Percentiles rank a stretch among this genome's conserved stretches.
These are phyloP conservation scores for Mastigias papua DNA, from an alignment of 30 jellyfish, hydroid and myxozoan genomes.

Conservation along the genomic window DNA sequence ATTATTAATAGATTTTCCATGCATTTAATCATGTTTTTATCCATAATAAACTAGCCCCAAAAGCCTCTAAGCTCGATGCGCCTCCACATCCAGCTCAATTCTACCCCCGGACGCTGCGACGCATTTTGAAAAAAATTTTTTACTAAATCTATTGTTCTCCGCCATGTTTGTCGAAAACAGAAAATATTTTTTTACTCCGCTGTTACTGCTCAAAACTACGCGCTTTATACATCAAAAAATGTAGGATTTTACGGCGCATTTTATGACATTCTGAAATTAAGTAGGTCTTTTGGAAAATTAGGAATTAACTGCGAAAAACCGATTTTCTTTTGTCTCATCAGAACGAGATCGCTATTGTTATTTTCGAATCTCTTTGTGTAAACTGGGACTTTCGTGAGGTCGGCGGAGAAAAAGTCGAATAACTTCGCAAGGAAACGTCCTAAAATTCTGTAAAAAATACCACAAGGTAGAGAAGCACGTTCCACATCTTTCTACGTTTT, in stretches of 20 bases:
- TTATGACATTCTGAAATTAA: neutral
- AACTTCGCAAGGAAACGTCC: neutral
- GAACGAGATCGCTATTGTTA: constrained; percentile 4
- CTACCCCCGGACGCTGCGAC: neutral
- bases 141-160: neutral
- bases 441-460: neutral
- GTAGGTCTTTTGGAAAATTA: neutral
- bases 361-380: constrained; percentile 22
- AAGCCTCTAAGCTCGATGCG: neutral
- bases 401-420: neutral
- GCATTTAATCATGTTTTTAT: too few species aligned
- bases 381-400: neutral
- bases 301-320: constrained; percentile 21
- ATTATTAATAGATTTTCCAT: too few species aligned
- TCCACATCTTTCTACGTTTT: neutral
- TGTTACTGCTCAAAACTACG: neutral
- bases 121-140: constrained; percentile 6
- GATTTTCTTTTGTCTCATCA: neutral
- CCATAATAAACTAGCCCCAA: neutral
- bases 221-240: constrained; percentile 1
- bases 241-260: neutral
- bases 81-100: neutral
- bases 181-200: neutral
- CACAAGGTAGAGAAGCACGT: neutral
- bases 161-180: neutral